Evolutionary conservation across 2,797 vertebrate genomes (phyloP).

Genomic region (Coregonus sp.): DNA sequence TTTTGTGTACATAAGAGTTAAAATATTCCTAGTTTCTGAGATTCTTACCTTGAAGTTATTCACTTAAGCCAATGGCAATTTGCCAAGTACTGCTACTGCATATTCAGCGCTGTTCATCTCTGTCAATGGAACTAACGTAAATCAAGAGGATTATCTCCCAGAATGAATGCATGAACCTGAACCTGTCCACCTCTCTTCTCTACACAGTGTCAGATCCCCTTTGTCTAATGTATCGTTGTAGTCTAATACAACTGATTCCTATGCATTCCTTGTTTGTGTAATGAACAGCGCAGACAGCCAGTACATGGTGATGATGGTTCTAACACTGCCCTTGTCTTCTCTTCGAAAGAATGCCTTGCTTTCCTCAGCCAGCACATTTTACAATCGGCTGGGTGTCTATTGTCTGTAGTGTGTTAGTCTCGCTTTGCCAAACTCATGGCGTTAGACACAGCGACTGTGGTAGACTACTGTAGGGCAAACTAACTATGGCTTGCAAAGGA

Average conservation of each 20-base stretch:
- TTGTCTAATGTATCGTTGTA: background rate
- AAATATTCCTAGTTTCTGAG: background rate
- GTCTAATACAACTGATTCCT: background rate
- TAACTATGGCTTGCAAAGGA: background rate
- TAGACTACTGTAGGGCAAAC: background rate
- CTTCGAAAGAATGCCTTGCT: background rate
- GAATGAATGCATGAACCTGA: background rate
- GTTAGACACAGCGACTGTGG: background rate
- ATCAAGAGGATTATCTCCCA: background rate
- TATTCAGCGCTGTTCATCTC: background rate
- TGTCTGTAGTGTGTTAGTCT: background rate
- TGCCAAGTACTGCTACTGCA: too few relatives aligned
- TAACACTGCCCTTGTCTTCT: background rate
- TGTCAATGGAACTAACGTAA: background rate
- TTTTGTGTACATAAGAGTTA: background rate
- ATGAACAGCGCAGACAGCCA: background rate
- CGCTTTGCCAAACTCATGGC: background rate
- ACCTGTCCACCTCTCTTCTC: too few relatives aligned
- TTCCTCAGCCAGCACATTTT: background rate
- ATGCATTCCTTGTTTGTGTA: background rate
- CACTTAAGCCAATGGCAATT: too few relatives aligned
- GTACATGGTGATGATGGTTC: conserved; percentile 2
- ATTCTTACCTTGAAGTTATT: background rate
- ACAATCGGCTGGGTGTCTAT: background rate
- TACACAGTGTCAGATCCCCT: too few relatives aligned